Conservation (phyloP, 2,113 vertebrate genomes). For the Chunga burmeisteri region DNA sequence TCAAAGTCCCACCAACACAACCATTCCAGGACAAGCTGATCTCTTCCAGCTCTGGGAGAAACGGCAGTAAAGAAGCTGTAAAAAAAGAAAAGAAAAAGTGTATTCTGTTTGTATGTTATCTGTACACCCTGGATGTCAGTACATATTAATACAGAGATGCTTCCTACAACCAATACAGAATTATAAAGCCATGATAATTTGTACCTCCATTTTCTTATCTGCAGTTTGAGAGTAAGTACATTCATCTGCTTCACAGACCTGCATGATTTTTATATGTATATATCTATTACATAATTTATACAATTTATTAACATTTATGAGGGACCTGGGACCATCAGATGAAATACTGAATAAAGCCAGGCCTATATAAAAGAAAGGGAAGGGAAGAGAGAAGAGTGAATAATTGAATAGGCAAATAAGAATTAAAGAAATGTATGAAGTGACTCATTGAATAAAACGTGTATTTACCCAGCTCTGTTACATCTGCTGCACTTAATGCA, state of each 20-base stretch:
- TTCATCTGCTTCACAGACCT: neutral
- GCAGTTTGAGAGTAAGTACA: neutral
- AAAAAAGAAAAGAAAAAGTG: neutral
- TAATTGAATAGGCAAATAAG: neutral
- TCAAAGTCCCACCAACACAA: slow-evolving; percentile 78
- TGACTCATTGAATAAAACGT: neutral
- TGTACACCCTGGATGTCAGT: neutral
- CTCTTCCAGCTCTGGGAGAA: slow-evolving; percentile 82
- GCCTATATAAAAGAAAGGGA: neutral
- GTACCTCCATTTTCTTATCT: neutral
- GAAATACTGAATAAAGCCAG: neutral
- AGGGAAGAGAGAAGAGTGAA: neutral
- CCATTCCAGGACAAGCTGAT: slow-evolving; percentile 89
- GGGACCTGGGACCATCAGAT: neutral
- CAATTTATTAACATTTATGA: neutral
- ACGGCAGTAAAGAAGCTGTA: slow-evolving; percentile 65
- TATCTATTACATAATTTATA: neutral
- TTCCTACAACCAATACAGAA: neutral
- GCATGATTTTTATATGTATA: neutral
- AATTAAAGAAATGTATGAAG: neutral
- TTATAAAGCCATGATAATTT: neutral
- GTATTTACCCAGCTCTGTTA: slow-evolving; percentile 78
- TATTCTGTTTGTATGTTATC: neutral
- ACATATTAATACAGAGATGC: neutral
- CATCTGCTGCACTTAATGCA: slow-evolving; percentile 74